A percentile compares a stretch with the other conserved stretches of the same genome.
phyloP scores from a whole-genome alignment of 2,797 vertebrate species.

The Buceros bicornis region DNA sequence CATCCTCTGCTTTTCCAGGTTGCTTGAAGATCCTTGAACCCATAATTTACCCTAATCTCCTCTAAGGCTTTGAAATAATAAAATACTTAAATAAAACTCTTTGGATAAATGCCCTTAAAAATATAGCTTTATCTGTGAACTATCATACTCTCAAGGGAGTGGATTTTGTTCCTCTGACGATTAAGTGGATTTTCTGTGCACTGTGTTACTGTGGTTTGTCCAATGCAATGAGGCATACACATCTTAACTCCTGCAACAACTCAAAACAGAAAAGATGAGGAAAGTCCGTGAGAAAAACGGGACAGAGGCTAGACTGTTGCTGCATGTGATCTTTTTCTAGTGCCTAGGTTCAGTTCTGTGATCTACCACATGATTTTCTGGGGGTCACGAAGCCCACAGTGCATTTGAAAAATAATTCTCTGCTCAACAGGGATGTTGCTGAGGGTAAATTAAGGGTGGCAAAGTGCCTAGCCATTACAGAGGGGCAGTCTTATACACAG shows the following conservation, averaged over 20 bases:
- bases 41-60: slow-evolving; percentile 58
- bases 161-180: neutral
- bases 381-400: neutral
- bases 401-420: slow-evolving; percentile 19
- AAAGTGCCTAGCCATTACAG: neutral
- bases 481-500: neutral
- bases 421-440: neutral
- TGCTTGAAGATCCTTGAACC: slow-evolving; percentile 47
- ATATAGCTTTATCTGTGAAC: slow-evolving; percentile 27
- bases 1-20: slow-evolving; percentile 62
- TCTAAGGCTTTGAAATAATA: slow-evolving; percentile 62
- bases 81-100: slow-evolving; percentile 37
- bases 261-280: neutral
- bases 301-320: neutral
- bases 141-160: neutral
- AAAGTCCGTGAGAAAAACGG: neutral
- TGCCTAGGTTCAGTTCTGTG: neutral
- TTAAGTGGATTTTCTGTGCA: slow-evolving; percentile 38
- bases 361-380: neutral
- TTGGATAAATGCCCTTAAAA: slow-evolving; percentile 41
- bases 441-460: neutral
- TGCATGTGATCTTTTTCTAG: neutral
- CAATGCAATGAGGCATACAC: neutral
- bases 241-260: neutral
- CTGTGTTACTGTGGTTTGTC: neutral